Percentiles rank a stretch among this genome's conserved stretches.
Evolutionary conservation across 2,797 vertebrate genomes (phyloP).

Genomic region (Calcarius lapponicus): DNA sequence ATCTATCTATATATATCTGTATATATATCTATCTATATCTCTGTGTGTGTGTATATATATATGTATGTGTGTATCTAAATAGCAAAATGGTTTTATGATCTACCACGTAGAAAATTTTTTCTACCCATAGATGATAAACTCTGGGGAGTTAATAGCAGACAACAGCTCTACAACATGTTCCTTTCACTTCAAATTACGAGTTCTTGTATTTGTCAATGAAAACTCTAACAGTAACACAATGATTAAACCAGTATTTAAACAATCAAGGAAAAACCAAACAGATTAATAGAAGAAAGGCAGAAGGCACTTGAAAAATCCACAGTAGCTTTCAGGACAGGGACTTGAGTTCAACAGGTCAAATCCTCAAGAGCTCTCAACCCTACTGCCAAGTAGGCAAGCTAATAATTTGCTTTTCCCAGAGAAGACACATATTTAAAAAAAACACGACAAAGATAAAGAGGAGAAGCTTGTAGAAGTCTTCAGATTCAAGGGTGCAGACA

Average conservation of each 20-base stretch:
- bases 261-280: neutral
- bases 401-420: neutral
- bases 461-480: neutral
- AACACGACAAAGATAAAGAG: neutral
- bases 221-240: neutral
- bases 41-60: neutral
- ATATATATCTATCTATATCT: no score
- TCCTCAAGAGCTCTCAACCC: neutral
- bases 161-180: accelerated
- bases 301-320: neutral
- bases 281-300: neutral
- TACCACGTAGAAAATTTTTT: neutral
- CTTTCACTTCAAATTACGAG: neutral
- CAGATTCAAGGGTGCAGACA: neutral
- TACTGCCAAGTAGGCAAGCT: neutral
- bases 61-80: neutral
- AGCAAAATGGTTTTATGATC: neutral
- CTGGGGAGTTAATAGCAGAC: neutral
- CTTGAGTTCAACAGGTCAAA: neutral
- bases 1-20: no score
- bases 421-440: neutral
- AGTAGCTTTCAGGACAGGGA: neutral
- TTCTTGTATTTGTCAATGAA: neutral
- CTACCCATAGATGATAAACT: neutral
- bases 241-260: neutral